phyloP scores from a whole-genome alignment of 1,140 invertebrate species.

The Agrilus planipennis region DNA sequence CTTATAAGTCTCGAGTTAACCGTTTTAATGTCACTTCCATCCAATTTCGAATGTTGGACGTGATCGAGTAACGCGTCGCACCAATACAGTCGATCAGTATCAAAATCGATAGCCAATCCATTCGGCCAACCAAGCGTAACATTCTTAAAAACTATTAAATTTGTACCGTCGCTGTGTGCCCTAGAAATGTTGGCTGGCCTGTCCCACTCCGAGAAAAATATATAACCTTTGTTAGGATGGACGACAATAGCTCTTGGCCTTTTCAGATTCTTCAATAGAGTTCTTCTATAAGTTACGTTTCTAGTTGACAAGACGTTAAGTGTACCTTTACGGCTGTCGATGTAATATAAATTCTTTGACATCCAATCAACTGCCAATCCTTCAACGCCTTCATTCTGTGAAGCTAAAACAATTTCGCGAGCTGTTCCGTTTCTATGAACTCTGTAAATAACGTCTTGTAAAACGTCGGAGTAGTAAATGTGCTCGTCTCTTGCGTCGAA shows the following conservation, averaged over 20 bases:
- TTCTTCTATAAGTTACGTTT: conserved; percentile 73
- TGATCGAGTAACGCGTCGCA: conserved; percentile 91
- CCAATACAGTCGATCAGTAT: conserved; percentile 80
- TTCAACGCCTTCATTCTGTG: conserved; percentile 95
- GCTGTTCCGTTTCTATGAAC: conserved; percentile 80
- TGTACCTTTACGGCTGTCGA: conserved; percentile 91
- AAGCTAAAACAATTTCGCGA: conserved; percentile 83
- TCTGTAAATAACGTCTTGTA: conserved; percentile 93
- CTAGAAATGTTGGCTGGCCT: conserved; percentile 90
- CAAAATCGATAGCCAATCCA: conserved; percentile 85
- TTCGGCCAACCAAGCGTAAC: conserved; percentile 94
- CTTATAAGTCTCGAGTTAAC: conserved; percentile 79
- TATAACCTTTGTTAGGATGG: conserved; percentile 86
- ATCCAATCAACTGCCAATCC: conserved; percentile 95
- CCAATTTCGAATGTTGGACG: conserved; percentile 89
- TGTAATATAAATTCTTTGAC: conserved; percentile 95
- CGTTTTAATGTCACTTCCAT: conserved; percentile 86
- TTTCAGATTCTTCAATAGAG: conserved; percentile 78
- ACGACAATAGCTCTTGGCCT: conserved; percentile 90
- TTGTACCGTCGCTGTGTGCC: conserved; percentile 77
- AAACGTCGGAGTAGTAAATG: conserved; percentile 94
- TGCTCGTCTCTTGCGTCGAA: conserved; percentile 85
- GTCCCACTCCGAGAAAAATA: conserved; percentile 96
- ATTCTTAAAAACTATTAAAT: conserved; percentile 79
- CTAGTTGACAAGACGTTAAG: conserved; percentile 84